Percentiles rank a stretch among this genome's conserved stretches.
These are phyloP conservation scores for Drosophila subpulchrella DNA, from an alignment of 1,140 invertebrate genomes.

Conservation along the genomic window DNA sequence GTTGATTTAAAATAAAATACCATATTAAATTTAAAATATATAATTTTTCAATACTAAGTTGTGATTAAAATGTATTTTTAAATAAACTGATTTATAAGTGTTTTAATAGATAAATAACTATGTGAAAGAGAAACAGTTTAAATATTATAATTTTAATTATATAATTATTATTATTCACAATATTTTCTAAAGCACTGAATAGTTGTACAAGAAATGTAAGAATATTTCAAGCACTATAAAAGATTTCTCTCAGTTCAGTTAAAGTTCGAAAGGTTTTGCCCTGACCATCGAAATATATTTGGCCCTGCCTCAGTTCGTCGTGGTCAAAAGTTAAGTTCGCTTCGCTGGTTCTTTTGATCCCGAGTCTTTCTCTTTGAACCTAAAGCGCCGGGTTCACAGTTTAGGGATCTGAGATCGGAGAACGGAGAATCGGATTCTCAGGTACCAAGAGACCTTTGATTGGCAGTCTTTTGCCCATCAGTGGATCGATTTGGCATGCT, in stretches of 20 bases:
- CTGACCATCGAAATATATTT: slow-evolving; percentile 60
- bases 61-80: too few species aligned
- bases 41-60: too few species aligned
- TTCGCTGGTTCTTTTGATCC: slow-evolving; percentile 46
- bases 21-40: too few species aligned
- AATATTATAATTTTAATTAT: too few species aligned
- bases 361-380: slow-evolving; percentile 47
- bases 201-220: too few species aligned
- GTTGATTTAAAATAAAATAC: too few species aligned
- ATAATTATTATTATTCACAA: too few species aligned
- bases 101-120: too few species aligned
- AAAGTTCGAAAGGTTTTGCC: slow-evolving; percentile 69
- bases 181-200: too few species aligned
- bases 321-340: slow-evolving; percentile 14
- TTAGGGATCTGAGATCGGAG: slow-evolving; percentile 8
- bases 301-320: slow-evolving; percentile 25
- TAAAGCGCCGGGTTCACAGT: slow-evolving; percentile 1
- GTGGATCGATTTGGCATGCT: slow-evolving; percentile 47
- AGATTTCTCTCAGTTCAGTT: slow-evolving; percentile 11
- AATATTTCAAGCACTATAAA: too few species aligned
- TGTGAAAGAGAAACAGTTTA: too few species aligned
- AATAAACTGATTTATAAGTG: too few species aligned
- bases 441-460: slow-evolving; percentile 48
- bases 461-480: slow-evolving; percentile 29
- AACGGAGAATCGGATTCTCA: slow-evolving; percentile 31